These are phyloP conservation scores for Tychaedon coryphoeus DNA, from an alignment of 2,113 vertebrate genomes.

Conservation along the genomic window DNA sequence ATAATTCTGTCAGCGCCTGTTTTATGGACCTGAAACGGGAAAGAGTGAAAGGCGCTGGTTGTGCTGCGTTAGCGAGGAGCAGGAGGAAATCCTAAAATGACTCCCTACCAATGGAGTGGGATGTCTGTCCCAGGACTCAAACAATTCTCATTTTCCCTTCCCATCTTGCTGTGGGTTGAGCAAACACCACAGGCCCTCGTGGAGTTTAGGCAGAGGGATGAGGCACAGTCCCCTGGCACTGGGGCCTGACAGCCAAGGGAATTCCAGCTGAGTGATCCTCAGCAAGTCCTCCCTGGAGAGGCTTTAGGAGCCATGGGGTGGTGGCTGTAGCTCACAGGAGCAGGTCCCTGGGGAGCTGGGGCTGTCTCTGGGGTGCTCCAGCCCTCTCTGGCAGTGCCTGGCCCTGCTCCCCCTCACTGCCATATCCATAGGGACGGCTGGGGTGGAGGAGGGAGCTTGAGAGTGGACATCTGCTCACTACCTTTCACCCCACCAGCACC, in stretches of 20 bases:
- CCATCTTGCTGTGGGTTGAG: fast-evolving
- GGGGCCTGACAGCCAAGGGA: constrained; percentile 46
- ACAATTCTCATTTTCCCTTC: background rate
- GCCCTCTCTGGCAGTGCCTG: background rate
- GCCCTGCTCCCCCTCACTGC: background rate
- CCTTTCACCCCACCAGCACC: background rate
- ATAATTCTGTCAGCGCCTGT: constrained; percentile 50
- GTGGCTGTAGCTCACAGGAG: constrained; percentile 10
- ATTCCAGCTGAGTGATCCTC: background rate
- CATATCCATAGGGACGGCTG: fast-evolving
- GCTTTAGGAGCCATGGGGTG: constrained; percentile 15
- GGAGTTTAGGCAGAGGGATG: background rate
- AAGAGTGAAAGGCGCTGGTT: background rate
- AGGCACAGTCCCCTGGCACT: background rate
- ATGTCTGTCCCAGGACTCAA: background rate
- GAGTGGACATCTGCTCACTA: background rate
- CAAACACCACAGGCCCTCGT: background rate
- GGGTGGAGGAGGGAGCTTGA: background rate
- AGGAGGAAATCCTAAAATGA: background rate
- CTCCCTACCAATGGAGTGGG: background rate
- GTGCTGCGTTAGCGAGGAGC: fast-evolving
- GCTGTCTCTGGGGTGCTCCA: background rate
- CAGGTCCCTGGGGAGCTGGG: background rate
- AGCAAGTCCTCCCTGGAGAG: background rate
- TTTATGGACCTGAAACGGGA: background rate